Conservation (phyloP, 2,113 vertebrate species). For the Nymphicus hollandicus region DNA sequence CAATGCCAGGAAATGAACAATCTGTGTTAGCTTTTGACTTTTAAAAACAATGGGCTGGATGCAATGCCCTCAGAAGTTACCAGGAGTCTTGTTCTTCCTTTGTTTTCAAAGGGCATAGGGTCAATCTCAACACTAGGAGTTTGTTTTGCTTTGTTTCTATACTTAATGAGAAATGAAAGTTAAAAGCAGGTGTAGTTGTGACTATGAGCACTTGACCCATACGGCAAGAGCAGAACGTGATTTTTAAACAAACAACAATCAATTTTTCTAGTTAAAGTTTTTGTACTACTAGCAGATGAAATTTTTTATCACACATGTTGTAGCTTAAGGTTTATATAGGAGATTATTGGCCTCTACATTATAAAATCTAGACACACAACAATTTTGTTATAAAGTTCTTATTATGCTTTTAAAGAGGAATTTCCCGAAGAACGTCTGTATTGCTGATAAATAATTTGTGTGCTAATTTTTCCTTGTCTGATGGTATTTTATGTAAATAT, state of each 20-base stretch:
- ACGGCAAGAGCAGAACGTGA: rapidly evolving
- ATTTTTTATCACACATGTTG: neutral
- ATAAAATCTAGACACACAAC: neutral
- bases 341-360: neutral
- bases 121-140: neutral
- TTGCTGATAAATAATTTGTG: neutral
- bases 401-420: neutral
- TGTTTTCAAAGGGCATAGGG: conserved; percentile 26
- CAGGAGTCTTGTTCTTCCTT: conserved; percentile 38
- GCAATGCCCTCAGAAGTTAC: conserved; percentile 53
- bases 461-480: neutral
- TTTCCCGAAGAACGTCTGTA: neutral
- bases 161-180: conserved; percentile 24
- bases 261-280: neutral
- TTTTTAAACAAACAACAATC: neutral
- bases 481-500: neutral
- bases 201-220: neutral
- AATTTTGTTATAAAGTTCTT: neutral
- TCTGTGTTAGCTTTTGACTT: conserved; percentile 60
- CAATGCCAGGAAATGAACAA: conserved; percentile 64
- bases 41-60: conserved; percentile 53
- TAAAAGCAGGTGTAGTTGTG: conserved; percentile 20
- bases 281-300: neutral
- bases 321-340: neutral
- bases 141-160: conserved; percentile 18